Evolutionary conservation across 1,140 invertebrate genomes (phyloP).

Genomic region (Apis dorsata): DNA sequence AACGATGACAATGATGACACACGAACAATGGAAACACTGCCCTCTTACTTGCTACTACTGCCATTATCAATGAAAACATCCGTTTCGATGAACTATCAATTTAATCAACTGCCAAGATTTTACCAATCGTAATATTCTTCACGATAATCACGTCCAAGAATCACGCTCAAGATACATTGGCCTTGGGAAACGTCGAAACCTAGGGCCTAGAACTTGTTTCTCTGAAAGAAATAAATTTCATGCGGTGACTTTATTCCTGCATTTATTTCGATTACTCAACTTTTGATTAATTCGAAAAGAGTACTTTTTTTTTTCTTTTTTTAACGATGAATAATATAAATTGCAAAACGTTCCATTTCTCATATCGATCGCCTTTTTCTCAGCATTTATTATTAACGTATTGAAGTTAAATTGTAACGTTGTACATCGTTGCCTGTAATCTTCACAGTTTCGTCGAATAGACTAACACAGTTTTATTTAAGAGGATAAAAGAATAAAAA

Average conservation of each 20-base stretch:
- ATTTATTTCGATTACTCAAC: not conserved
- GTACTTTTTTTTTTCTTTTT: not conserved
- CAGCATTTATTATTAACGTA: conserved; percentile 21
- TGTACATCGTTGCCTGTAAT: not conserved
- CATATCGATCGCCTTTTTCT: not conserved
- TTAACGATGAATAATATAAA: not conserved
- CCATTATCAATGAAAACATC: conserved; percentile 18
- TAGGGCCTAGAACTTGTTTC: not conserved
- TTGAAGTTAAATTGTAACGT: not conserved
- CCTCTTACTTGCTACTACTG: conserved; percentile 13
- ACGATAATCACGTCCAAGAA: not conserved
- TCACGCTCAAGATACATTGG: not conserved
- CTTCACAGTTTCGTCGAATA: not conserved
- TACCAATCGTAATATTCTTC: not conserved
- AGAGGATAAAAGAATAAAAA: not conserved
- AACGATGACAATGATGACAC: not conserved
- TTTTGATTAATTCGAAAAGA: not conserved
- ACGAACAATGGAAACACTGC: conserved; percentile 12
- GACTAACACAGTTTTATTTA: not conserved
- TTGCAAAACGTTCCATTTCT: not conserved
- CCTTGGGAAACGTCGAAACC: not conserved
- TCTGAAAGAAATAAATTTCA: not conserved
- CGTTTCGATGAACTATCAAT: not conserved
- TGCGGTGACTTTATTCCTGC: too few relatives aligned
- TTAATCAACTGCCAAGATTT: conserved; percentile 18